Base-by-base conservation (phyloP, 2,797 vertebrate genomes). In the Sciaenops ocellatus region DNA sequence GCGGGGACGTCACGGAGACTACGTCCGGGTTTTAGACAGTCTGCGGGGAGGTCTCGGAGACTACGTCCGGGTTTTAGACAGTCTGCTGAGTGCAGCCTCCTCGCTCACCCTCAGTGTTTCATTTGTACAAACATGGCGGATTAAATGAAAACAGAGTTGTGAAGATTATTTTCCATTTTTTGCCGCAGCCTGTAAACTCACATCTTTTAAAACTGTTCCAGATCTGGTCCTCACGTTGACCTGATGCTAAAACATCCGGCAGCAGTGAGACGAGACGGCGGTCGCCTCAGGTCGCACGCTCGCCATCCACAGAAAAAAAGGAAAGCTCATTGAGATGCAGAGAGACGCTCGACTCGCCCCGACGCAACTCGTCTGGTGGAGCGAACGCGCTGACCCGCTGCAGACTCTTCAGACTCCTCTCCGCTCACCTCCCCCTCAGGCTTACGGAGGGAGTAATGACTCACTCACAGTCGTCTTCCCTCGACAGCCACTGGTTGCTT, bases 291-390 rank as follows among this genome's bases (percentile, higher is more conserved):
- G 67, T 38, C 44, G 0, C 34, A 4, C 5, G 2, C 41, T 63
- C 59, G 7, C 28, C 64, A 44, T 8, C 1, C 6, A 34, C 34
- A 34, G 16, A 15, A 22, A 28, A 18, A 10, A 26, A 41, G n/a
- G 41, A 51, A 16, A 4, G 6, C 69, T 80, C 38, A 1, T 70
- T 79, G 51, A 68, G 48, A 87, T 77, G 85, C 79, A 72, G 66
- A 30, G 24, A 12, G 26, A 41, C 8, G 42, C 41, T 52, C 1
- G 47, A 4, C 46, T 85, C 12, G 26, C 38, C 77, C 50, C 0
- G 17, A 57, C 11, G 13, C 71, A 71, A 55, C 79, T 73, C 54
- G 44, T 48, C 60, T 76, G 34, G 24, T 24, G 38, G 1, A 28
- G 18, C 68, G 48, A 17, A 64, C 17, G n/a, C 52, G 3, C 52